Base-by-base conservation (phyloP, 2,113 vertebrate species). In the Octodon degus region DNA sequence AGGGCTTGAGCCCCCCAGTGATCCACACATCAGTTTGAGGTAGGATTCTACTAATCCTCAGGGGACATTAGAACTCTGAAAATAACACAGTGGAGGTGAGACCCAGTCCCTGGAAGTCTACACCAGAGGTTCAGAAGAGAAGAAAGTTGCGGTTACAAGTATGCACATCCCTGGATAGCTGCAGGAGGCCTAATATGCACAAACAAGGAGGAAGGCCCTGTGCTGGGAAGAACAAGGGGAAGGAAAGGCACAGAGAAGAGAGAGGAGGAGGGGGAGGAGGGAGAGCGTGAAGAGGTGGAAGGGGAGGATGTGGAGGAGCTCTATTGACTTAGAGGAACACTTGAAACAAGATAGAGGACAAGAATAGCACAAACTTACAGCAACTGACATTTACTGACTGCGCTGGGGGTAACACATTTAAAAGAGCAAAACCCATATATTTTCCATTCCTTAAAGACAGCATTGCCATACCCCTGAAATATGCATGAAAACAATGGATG, bases 221-320 rank as follows among this genome's bases (percentile, higher is more conserved):
- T 27, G 14, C 34, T 43, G 12, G 25, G 58, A 47, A 50, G 32
- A 74, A 63, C 6, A 11, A 9, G n/a, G 7, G 40, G 37, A 11
- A 76, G 11, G 10, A 10, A 58, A 58, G 55, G 55, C 17, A 58
- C 55, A 58, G 55, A 19, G 37, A 43, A 12, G 22, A 25, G 37
- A 5, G 24, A 74, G n/a, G 22, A 3, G 70, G 24, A 74, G 4
- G 1, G 17, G 10, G 5, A 74, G 10, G 3, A 7, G 10, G 24
- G 4, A 7, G 19, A 43, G 37, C 7, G 2, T 11, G 5, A 4
- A 11, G 1, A 76, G 11, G 4, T 1, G 2, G 22, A 10, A 3
- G 22, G 10, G 2, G 34, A 37, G 17, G 34, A 40, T 10, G 34
- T 2, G 34, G 22, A 25, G 22, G 22, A 34, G 9, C 20, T 25